These are phyloP conservation scores for Dreissena rostriformis DNA, from an alignment of 1,140 invertebrate genomes.

Conservation along the genomic window DNA sequence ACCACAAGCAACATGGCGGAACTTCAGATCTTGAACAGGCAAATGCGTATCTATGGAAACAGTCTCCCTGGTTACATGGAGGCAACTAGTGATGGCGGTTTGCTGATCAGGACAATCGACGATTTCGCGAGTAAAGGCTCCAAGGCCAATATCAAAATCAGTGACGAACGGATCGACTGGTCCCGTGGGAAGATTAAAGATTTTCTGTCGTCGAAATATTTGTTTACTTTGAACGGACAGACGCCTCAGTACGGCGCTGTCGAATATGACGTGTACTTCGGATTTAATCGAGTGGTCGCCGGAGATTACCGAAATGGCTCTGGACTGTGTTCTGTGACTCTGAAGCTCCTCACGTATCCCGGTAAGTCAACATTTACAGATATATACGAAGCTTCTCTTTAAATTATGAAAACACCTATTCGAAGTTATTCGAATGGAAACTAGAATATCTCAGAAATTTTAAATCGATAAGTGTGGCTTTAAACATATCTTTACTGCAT, in stretches of 20 bases:
- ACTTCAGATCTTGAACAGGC: constrained; percentile 76
- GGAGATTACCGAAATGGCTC: constrained; percentile 74
- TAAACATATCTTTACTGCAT: too few relatives aligned
- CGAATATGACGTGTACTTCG: constrained; percentile 74
- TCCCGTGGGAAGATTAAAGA: constrained; percentile 66
- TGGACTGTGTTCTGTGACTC: constrained; percentile 76
- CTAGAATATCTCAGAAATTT: too few relatives aligned
- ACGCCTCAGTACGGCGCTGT: constrained; percentile 64
- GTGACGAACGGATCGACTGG: constrained; percentile 76
- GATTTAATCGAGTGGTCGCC: constrained; percentile 78
- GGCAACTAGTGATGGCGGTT: constrained; percentile 74
- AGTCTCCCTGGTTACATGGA: constrained; percentile 75
- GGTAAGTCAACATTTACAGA: constrained; percentile 25
- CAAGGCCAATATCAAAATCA: constrained; percentile 70
- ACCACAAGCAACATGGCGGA: constrained; percentile 78
- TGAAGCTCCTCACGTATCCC: constrained; percentile 67
- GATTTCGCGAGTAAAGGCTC: constrained; percentile 72
- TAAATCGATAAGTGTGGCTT: too few relatives aligned
- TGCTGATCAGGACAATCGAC: constrained; percentile 74
- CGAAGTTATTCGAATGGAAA: too few relatives aligned
- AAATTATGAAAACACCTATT: too few relatives aligned
- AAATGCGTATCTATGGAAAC: constrained; percentile 78
- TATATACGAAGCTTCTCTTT: too few relatives aligned
- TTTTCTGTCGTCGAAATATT: constrained; percentile 74
- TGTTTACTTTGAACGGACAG: constrained; percentile 74